These are phyloP conservation scores for Pipa parva DNA, from an alignment of 2,113 vertebrate species.

Conservation along the genomic window DNA sequence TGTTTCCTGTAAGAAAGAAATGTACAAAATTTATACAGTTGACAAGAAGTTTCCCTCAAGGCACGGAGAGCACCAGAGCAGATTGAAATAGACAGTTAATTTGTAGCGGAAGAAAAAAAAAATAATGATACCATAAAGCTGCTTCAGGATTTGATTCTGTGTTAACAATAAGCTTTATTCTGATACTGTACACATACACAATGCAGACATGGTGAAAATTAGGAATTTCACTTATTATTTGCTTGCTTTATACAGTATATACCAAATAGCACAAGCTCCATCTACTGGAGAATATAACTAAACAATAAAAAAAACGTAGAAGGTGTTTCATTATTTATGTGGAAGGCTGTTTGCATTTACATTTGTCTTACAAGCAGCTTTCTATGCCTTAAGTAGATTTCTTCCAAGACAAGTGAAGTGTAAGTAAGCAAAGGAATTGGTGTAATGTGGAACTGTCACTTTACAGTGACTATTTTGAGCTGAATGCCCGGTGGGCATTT, in stretches of 20 bases:
- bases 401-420: too few species aligned
- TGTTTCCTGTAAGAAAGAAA: constrained; percentile 32
- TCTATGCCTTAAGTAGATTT: too few species aligned
- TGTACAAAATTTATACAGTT: constrained; percentile 49
- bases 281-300: constrained; percentile 53
- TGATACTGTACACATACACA: constrained; percentile 44
- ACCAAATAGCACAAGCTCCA: constrained; percentile 46
- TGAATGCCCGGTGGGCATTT: too few species aligned
- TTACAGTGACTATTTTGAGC: too few species aligned
- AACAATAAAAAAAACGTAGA: too few species aligned
- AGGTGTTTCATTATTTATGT: too few species aligned
- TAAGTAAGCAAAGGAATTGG: too few species aligned
- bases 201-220: constrained; percentile 44
- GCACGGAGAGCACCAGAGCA: constrained; percentile 48
- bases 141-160: constrained; percentile 53
- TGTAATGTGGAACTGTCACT: too few species aligned
- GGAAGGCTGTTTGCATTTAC: too few species aligned
- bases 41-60: constrained; percentile 55
- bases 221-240: rapidly evolving
- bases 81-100: constrained; percentile 61
- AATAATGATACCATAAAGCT: constrained; percentile 60
- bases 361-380: too few species aligned
- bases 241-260: too few species aligned
- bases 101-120: constrained; percentile 59
- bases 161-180: constrained; percentile 45